Evolutionary conservation across 2,113 vertebrate genomes (phyloP).

Genomic region (Psittacus erithacus): DNA sequence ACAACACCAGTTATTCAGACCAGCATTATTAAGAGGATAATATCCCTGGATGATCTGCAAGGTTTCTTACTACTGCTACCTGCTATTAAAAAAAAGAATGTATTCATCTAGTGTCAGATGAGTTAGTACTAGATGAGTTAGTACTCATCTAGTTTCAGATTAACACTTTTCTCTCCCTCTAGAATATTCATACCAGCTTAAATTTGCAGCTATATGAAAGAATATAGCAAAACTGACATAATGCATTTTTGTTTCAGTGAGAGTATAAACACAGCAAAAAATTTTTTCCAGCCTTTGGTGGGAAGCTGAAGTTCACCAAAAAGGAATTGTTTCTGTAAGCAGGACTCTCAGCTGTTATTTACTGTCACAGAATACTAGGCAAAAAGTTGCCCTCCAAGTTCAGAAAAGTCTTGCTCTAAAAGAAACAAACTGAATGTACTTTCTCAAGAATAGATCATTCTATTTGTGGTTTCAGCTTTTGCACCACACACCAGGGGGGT

Average conservation of each 20-base stretch:
- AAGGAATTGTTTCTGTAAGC: not conserved
- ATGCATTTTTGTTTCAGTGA: not conserved
- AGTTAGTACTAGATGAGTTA: not conserved
- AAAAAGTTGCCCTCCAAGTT: not conserved
- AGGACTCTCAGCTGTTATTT: not conserved
- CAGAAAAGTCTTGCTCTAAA: not conserved
- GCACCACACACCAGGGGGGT: accelerated
- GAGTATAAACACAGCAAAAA: not conserved
- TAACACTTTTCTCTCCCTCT: not conserved
- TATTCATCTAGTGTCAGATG: not conserved
- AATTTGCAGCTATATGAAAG: not conserved
- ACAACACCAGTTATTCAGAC: not conserved
- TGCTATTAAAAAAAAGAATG: not conserved
- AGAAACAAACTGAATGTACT: not conserved
- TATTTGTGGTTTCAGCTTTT: not conserved
- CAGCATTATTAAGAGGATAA: not conserved
- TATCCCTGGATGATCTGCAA: not conserved
- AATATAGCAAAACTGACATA: not conserved
- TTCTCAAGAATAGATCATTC: not conserved
- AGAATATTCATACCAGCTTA: not conserved
- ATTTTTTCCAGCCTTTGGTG: not conserved
- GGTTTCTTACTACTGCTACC: not conserved
- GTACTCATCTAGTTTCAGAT: not conserved
- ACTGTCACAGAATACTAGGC: not conserved
- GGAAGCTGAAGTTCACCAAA: not conserved